phyloP scores from a whole-genome alignment of 2,113 vertebrate species.

The Paramormyrops kingsleyae region DNA sequence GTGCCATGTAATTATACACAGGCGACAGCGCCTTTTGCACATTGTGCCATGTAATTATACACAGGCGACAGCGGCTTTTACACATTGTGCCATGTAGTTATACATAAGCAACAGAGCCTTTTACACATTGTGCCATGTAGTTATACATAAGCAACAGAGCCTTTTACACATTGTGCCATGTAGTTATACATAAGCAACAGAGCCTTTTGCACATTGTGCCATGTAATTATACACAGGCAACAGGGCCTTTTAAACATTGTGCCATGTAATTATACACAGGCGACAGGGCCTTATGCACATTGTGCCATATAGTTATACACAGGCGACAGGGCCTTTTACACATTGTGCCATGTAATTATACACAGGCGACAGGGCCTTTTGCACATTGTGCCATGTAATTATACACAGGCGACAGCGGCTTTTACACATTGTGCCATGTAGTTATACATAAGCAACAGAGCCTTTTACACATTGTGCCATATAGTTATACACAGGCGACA shows the following conservation, averaged over 20 bases:
- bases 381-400: background rate
- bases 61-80: too few species aligned
- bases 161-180: too few species aligned
- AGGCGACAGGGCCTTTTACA: rapidly evolving
- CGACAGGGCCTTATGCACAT: too few species aligned
- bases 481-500: background rate
- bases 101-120: background rate
- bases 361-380: background rate
- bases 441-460: background rate
- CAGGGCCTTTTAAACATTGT: too few species aligned
- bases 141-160: background rate
- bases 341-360: background rate
- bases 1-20: too few species aligned
- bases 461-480: background rate
- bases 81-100: background rate
- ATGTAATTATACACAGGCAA: too few species aligned
- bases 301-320: too few species aligned
- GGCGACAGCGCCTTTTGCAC: too few species aligned
- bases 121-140: rapidly evolving
- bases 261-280: too few species aligned
- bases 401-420: background rate
- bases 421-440: background rate
- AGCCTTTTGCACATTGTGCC: too few species aligned
- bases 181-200: too few species aligned
- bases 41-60: too few species aligned